Conservation (phyloP, 2,113 vertebrate species). For the Todiramphus chloris region DNA sequence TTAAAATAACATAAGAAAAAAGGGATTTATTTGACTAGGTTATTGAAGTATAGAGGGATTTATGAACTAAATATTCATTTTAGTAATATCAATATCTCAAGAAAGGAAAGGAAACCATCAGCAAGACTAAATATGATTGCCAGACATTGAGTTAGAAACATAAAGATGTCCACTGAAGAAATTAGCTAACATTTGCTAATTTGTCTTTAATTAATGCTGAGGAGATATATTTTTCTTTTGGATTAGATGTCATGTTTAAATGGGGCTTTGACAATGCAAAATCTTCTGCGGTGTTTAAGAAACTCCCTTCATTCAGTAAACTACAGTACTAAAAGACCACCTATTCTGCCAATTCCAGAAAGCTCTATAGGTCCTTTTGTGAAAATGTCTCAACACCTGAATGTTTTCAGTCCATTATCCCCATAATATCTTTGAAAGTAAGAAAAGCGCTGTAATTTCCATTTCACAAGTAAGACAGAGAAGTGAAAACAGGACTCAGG, state of each 20-base stretch:
- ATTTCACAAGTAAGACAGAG: background rate
- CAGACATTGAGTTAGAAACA: background rate
- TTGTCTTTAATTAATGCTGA: background rate
- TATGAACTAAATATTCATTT: background rate
- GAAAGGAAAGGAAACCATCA: background rate
- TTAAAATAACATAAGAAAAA: background rate
- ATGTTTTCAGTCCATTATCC: background rate
- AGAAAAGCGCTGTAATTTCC: background rate
- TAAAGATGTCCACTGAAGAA: background rate
- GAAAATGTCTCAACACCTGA: background rate
- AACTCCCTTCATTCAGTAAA: background rate
- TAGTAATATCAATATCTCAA: background rate
- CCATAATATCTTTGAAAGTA: background rate
- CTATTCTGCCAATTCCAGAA: background rate
- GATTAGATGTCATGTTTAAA: background rate
- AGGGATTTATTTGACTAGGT: background rate
- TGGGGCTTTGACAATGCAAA: background rate
- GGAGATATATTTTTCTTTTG: background rate
- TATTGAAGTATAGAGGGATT: background rate
- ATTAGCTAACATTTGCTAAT: background rate
- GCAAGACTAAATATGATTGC: background rate
- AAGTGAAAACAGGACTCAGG: background rate
- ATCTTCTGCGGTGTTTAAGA: background rate
- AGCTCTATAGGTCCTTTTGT: background rate
- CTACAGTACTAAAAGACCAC: background rate